Evolutionary conservation across 2,113 vertebrate genomes (phyloP).

Genomic region (Callocephalon fimbriatum): DNA sequence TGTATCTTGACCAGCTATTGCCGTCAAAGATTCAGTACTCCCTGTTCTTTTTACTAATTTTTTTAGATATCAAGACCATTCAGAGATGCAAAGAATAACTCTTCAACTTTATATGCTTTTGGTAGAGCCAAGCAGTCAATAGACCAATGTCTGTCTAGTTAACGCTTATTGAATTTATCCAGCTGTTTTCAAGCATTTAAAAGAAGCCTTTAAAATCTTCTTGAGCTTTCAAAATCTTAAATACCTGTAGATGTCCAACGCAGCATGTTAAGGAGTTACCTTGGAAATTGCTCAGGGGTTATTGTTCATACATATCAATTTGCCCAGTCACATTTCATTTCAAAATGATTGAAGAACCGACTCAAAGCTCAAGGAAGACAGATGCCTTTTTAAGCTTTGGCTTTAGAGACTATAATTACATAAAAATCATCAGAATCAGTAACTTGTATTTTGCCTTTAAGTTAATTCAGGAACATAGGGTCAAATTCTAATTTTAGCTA

Average conservation of each 20-base stretch:
- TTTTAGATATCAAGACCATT: not conserved
- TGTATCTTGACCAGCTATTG: not conserved
- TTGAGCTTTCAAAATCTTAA: not conserved
- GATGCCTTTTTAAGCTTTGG: not conserved
- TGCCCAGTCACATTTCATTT: not conserved
- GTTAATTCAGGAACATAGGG: not conserved
- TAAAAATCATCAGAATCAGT: not conserved
- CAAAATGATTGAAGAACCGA: not conserved
- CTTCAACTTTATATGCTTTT: not conserved
- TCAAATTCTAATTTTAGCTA: slow-evolving; percentile 56
- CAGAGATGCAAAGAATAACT: not conserved
- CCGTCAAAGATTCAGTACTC: not conserved
- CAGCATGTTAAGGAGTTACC: not conserved
- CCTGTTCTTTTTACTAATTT: not conserved
- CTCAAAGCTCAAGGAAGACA: not conserved
- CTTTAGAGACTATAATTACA: not conserved
- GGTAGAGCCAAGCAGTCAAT: not conserved
- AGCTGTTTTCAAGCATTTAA: not conserved
- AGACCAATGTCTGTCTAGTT: not conserved
- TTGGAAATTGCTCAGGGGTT: not conserved
- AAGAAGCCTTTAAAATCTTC: not conserved
- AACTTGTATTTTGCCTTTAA: not conserved
- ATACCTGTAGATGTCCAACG: not conserved
- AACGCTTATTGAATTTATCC: not conserved
- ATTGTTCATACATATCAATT: not conserved